Evolutionary conservation across 1,140 invertebrate genomes (phyloP), one percentile per base, ranked within the genome.

Genomic region (Neodiprion fabricii): DNA sequence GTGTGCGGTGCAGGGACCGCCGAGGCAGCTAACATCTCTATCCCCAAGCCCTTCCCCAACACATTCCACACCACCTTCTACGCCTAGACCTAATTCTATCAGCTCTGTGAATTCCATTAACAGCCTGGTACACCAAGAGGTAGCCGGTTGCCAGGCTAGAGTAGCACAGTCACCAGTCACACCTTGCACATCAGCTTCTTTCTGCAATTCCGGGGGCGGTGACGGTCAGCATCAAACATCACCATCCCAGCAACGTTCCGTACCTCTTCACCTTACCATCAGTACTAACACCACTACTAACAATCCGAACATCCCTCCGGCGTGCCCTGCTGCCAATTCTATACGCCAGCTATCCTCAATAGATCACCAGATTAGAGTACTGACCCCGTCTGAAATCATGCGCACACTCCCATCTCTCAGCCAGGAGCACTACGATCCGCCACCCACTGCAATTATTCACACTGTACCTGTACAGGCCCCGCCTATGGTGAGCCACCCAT

Each of bases 301-400:
- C 78, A 82, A 74, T 79, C 77, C 76, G 77, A 82, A 74, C 81
- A 75, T 82, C 48, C 76, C 79, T 73, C 82, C 83, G 76, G 75
- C 78, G 71, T 81, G 81, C 75, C 77, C 82, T 74, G 82, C 78
- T 81, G 73, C 77, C 70, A 81, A 79, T 79, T 82, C 82, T 79
- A 81, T 81, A 66, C 85, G 86, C 67, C 86, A 87, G 84, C 85
- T 87, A 82, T 85, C 86, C 86, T 86, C 88, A 81, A 86, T 87
- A 84, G 94, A 95, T 89, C 93, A 94, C 87, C 93, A 95, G 88
- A 95, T 95, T 89, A 92, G 94, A 87, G 94, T 95, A 88, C 91
- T 95, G 86, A 95, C 94, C 82, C 94, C 94, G 79, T 95, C 93
- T 80, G 94, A 95, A 91, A 95, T 95, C 86, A 95, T 95, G 94